Base-by-base conservation (phyloP, 2,113 vertebrate genomes). In the Saguinus midas region DNA sequence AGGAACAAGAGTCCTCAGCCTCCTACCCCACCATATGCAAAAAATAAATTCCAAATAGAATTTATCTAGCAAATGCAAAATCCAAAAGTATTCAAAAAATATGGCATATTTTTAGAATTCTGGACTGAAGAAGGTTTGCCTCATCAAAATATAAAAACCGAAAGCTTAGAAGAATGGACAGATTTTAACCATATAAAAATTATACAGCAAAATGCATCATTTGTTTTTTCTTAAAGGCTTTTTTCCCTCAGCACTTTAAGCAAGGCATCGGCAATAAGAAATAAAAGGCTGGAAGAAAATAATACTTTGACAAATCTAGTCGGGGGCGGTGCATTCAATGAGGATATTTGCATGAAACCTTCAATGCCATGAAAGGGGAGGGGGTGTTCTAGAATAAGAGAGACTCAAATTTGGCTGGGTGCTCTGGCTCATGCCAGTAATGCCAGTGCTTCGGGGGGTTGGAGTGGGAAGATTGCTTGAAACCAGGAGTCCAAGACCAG, bases 81-180 rank as follows among this genome's bases (percentile, higher is more conserved):
- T 43, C 18, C 45, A 64, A 80, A 55, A 57, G 10, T 29, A 48
- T 35, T 25, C 40, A 40, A 72, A 87, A 84, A 85, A 43, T 11
- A 14, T 7, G 20, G 57, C 58, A n/a, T 72, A 10, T 55, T 75
- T 78, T 90, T 64, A 64, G 70, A 68, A 78, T 86, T 82, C 55
- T 72, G 35, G 10, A 20, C 80, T 76, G 75, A 48, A 81, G 40
- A 95, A 90, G 52, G 18, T 21, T 90, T 90, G 32, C 37, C 37
- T 95, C 75, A 48, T 78, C 81, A 86, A 92, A 20, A 86, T 27
- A 89, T 75, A 93, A 94, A 85, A 92, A 58, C 2, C 45, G 64
- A 87, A 89, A 94, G 80, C 85, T 94, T 96, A 92, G 88, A 57
- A 90, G 79, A 96, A 72, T 66, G 66, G 84, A 81, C 84, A 92